Base-by-base conservation (phyloP, 2,888 invertebrate species). In the Drosophila maculinotata region DNA sequence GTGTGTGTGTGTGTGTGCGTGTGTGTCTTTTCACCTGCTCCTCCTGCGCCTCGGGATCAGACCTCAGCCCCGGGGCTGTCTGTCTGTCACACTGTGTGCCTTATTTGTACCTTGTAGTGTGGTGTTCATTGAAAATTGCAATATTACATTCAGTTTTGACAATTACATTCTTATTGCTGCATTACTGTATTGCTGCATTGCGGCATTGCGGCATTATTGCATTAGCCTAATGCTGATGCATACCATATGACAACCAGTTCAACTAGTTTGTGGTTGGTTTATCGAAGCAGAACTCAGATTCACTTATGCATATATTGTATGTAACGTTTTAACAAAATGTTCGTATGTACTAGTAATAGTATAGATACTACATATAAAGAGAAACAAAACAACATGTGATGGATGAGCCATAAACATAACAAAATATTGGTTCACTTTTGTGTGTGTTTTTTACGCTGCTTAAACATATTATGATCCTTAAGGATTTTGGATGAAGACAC, bases 1-100 rank as follows among this genome's bases (percentile, higher is more conserved):
- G 42, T 75, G 17, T 59, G 1, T 44, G n/a, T 64, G 33, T 48
- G 26, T 52, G 47, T 59, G 12, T 69, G 49, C 66, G 44, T 52
- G 44, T 79, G 53, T 56, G 30, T 53, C 49, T 48, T 79, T 82
- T 82, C 81, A 82, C 81, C 81, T 82, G 84, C 66, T 82, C 81
- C 88, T 53, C 58, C 31, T 35, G 25, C 15, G 42, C 64, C 59
- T 56, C 23, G 38, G 66, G 62, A 56, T 41, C 20, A 44, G 63
- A 62, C 69, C 48, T 44, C 65, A 65, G 63, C 38, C 64, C 54
- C 48, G 53, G 47, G 48, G n/a, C n/a, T n/a, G n/a, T n/a, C n/a
- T 45, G 31, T 30, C 42, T 33, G 53, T 63, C 64, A 62, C 64
- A 54, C 52, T 57, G 56, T 52, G 59, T 64, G 62, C 59, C 36